Percentiles rank a stretch among this genome's conserved stretches.
Conservation (phyloP, 2,113 vertebrate species). For the Lagopus muta region DNA sequence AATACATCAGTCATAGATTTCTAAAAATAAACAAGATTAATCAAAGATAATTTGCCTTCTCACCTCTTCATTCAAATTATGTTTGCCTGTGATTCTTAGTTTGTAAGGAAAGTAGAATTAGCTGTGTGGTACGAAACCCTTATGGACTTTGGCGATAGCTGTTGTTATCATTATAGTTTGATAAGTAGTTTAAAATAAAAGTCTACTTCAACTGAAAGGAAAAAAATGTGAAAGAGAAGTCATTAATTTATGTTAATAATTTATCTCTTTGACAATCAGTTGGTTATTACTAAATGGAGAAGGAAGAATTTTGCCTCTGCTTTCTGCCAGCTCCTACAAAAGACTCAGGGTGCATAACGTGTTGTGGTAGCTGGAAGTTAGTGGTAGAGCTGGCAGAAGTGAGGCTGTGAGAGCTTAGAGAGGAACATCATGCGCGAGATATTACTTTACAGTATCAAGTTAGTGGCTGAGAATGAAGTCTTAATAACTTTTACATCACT, state of each 20-base stretch:
- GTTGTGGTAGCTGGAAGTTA: not conserved
- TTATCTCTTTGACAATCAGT: not conserved
- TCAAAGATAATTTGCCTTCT: constrained; percentile 30
- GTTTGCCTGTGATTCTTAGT: not conserved
- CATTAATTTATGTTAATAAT: not conserved
- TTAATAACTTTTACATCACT: not conserved
- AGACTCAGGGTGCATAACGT: fast-evolving
- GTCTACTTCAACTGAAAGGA: not conserved
- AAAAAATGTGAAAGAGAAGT: not conserved
- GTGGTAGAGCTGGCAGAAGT: not conserved
- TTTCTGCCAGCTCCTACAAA: not conserved
- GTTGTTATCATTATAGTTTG: not conserved
- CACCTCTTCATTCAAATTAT: constrained; percentile 9
- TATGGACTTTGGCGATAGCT: not conserved
- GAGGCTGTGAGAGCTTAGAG: not conserved
- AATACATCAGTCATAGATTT: not conserved
- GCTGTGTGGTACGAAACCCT: not conserved
- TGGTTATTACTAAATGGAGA: not conserved
- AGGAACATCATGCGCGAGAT: not conserved
- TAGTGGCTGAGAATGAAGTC: not conserved
- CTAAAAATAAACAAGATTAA: constrained; percentile 53
- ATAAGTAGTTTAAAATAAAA: not conserved
- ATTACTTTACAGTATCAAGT: not conserved
- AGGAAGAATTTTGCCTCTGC: not conserved
- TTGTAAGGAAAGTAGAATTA: not conserved